A percentile compares a stretch with the other conserved stretches of the same genome.
Evolutionary conservation across 2,113 vertebrate species (phyloP).

Genomic region (Emberiza fucata): DNA sequence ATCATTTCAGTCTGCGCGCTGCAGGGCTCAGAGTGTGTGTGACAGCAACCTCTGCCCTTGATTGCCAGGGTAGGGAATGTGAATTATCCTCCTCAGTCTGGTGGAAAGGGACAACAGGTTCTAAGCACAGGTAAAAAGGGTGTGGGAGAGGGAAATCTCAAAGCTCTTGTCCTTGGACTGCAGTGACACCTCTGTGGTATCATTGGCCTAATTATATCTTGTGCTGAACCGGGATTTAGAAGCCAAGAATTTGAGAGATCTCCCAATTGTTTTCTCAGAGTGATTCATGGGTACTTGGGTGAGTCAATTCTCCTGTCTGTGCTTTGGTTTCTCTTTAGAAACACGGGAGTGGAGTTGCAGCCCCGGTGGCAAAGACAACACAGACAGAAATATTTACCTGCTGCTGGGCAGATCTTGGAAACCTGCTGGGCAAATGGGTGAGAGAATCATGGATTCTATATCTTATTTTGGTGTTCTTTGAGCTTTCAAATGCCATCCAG

Average conservation of each 20-base stretch:
- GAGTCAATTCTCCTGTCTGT: constrained; percentile 8
- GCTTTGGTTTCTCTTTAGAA: constrained; percentile 30
- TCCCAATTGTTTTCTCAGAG: constrained; percentile 20
- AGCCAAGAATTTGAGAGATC: constrained; percentile 29
- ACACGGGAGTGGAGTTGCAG: not conserved
- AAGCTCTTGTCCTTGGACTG: not conserved
- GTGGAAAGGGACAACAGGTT: not conserved
- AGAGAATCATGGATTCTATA: not conserved
- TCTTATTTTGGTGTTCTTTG: not conserved
- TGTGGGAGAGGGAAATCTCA: not conserved
- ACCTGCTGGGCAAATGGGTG: not conserved
- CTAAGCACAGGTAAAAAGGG: not conserved
- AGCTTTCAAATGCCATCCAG: not conserved
- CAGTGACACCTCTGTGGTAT: constrained; percentile 1
- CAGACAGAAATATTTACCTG: not conserved
- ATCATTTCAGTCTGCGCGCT: not conserved
- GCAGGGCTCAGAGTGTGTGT: not conserved
- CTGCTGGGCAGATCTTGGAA: not conserved
- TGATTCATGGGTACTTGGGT: constrained; percentile 29
- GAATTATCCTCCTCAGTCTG: not conserved
- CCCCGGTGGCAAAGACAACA: not conserved
- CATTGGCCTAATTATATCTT: constrained; percentile 26
- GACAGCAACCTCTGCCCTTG: not conserved
- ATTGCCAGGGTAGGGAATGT: not conserved
- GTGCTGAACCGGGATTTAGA: not conserved